These are phyloP conservation scores for Amphiduros pacificus DNA, from an alignment of 2,888 invertebrate species.

Conservation along the genomic window DNA sequence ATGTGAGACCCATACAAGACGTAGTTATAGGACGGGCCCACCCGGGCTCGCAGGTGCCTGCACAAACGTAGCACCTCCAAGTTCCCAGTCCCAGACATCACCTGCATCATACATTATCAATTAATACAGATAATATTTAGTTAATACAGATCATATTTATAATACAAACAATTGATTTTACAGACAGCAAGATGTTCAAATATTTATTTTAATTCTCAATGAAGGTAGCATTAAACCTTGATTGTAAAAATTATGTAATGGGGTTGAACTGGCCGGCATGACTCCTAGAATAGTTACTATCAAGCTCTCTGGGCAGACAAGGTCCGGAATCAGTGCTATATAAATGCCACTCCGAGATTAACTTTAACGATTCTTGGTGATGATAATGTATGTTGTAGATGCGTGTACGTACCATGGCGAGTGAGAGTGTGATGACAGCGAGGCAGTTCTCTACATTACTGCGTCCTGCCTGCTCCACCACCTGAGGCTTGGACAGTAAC, in stretches of 20 bases:
- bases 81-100: slow-evolving; percentile 95
- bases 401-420: slow-evolving; percentile 70
- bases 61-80: slow-evolving; percentile 78
- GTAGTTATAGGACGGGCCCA: slow-evolving; percentile 67
- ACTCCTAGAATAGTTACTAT: no score
- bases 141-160: not conserved
- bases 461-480: slow-evolving; percentile 83
- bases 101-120: slow-evolving; percentile 45
- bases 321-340: no score
- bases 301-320: no score
- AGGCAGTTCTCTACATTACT: slow-evolving; percentile 87
- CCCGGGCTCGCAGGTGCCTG: slow-evolving; percentile 76
- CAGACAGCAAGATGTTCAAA: no score
- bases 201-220: no score
- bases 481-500: slow-evolving; percentile 70
- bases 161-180: no score
- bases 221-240: no score
- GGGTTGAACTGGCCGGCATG: no score
- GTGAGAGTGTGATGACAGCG: slow-evolving; percentile 78
- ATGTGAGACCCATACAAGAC: slow-evolving; percentile 89
- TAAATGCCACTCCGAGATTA: no score
- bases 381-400: no score
- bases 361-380: no score
- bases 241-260: no score
- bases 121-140: not conserved